Conservation (phyloP, 2,113 vertebrate species). For the Tragelaphus scriptus region DNA sequence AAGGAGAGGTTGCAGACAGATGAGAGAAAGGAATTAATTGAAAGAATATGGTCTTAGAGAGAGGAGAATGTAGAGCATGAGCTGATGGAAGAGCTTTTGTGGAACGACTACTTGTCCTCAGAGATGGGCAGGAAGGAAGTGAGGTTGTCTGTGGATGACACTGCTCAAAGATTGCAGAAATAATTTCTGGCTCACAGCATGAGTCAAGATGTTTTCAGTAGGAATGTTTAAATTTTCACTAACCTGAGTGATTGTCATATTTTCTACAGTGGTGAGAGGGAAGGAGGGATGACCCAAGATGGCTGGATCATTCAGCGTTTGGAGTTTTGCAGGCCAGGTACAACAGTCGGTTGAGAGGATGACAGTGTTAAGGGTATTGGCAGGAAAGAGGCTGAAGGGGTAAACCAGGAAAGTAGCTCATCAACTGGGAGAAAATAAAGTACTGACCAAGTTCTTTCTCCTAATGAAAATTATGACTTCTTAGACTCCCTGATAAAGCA, state of each 20-base stretch:
- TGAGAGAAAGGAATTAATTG: background rate
- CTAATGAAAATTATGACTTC: slow-evolving; percentile 49
- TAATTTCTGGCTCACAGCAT: background rate
- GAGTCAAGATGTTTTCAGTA: background rate
- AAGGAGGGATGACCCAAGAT: background rate
- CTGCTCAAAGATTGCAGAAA: background rate
- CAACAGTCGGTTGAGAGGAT: background rate
- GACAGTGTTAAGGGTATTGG: background rate
- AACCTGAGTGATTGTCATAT: background rate
- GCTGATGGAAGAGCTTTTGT: background rate
- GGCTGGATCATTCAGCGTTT: accelerated
- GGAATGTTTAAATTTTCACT: background rate
- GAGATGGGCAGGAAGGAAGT: background rate
- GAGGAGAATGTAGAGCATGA: background rate
- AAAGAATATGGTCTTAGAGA: background rate
- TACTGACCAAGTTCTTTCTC: background rate
- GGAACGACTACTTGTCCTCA: background rate
- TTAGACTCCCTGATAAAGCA: slow-evolving; percentile 35
- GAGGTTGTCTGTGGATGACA: background rate
- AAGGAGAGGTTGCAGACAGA: background rate
- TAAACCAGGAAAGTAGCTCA: background rate
- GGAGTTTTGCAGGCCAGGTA: background rate
- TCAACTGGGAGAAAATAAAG: background rate
- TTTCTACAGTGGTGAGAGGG: background rate
- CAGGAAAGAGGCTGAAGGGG: background rate